A percentile compares a stretch with the other conserved stretches of the same genome.
Evolutionary conservation across 2,113 vertebrate genomes (phyloP).

Genomic region (Oenanthe melanoleuca): DNA sequence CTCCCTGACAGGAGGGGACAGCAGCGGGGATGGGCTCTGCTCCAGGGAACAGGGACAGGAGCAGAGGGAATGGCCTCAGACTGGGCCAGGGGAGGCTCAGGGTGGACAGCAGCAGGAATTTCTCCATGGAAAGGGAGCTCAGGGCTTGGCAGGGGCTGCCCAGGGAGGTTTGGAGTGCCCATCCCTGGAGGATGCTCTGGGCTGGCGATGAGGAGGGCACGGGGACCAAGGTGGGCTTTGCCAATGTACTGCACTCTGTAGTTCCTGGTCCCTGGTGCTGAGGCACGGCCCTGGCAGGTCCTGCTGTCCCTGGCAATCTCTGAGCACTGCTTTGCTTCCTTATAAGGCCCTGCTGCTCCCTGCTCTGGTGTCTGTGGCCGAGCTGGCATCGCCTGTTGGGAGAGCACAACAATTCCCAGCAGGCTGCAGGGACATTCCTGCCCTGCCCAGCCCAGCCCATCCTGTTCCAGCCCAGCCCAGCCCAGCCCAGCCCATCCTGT

Average conservation of each 20-base stretch:
- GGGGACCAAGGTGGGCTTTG: accelerated
- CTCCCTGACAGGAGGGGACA: not conserved
- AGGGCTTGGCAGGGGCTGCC: not conserved
- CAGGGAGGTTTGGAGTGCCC: not conserved
- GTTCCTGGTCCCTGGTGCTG: not conserved
- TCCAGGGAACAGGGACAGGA: not conserved
- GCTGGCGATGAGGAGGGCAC: not conserved
- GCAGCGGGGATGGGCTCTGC: not conserved
- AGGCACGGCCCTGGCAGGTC: not conserved
- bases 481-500: no score
- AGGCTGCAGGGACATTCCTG: not conserved
- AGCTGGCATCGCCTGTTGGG: not conserved
- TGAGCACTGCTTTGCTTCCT: conserved; percentile 64
- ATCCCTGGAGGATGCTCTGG: not conserved
- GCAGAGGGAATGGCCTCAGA: not conserved
- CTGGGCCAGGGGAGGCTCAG: not conserved
- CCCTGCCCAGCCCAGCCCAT: not conserved
- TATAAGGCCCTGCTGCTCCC: conserved; percentile 71
- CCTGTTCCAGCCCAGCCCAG: no score
- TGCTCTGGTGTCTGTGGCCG: not conserved
- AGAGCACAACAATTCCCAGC: conserved; percentile 39
- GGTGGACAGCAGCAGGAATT: accelerated
- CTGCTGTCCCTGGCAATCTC: not conserved
- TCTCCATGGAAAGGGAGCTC: accelerated
- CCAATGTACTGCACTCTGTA: accelerated